Evolutionary conservation across 2,797 vertebrate species (phyloP).

Genomic region (Babyrousa celebensis): DNA sequence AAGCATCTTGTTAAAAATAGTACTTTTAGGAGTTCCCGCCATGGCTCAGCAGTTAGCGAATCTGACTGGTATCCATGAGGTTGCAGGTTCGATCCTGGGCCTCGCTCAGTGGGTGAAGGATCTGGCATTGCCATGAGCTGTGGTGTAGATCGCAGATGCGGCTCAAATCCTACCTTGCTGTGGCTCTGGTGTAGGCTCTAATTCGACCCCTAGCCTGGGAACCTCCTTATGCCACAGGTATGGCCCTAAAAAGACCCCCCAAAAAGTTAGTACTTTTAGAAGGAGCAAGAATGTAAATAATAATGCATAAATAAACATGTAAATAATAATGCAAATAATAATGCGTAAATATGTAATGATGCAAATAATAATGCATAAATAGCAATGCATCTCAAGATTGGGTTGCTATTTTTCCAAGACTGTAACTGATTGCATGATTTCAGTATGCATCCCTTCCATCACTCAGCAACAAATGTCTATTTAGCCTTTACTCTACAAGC

Average conservation of each 20-base stretch:
- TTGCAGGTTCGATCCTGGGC: too few species aligned
- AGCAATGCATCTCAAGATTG: neutral
- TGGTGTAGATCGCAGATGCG: too few species aligned
- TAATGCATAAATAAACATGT: neutral
- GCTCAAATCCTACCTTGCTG: too few species aligned
- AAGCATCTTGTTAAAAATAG: conserved; percentile 23
- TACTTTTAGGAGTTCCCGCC: neutral
- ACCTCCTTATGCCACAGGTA: too few species aligned
- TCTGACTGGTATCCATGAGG: too few species aligned
- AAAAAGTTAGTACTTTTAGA: neutral
- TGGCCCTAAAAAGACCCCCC: too few species aligned
- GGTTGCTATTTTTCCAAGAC: conserved; percentile 39
- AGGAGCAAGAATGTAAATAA: conserved; percentile 11
- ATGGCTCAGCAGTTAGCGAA: too few species aligned
- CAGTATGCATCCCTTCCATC: neutral
- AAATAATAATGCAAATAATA: neutral
- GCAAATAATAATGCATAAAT: too few species aligned
- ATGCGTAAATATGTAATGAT: neutral
- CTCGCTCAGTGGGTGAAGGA: too few species aligned
- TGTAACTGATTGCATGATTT: conserved; percentile 5
- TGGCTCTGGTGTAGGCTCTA: too few species aligned
- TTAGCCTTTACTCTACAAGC: neutral
- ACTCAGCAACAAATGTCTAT: neutral
- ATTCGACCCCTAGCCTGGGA: too few species aligned
- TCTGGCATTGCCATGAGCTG: too few species aligned